Conservation (phyloP, 2,797 vertebrate genomes). For the Rhinogobio ventralis region DNA sequence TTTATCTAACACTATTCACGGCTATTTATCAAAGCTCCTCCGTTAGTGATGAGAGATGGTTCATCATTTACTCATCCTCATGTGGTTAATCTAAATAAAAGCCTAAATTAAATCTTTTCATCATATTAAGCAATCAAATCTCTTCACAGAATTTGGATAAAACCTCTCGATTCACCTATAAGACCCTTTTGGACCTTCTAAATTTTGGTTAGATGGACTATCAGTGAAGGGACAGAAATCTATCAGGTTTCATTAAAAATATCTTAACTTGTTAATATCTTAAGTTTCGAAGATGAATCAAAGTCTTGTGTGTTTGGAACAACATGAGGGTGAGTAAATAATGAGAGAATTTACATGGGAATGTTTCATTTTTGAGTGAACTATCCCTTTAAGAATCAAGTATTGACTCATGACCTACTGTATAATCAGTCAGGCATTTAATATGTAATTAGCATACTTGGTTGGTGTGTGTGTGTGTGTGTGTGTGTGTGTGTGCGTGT, state of each 20-base stretch:
- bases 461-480: background rate
- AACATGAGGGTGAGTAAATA: background rate
- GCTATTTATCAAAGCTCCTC: constrained; percentile 18
- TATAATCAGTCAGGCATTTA: too few relatives aligned
- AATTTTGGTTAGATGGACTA: background rate
- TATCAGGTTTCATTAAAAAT: background rate
- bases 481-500: background rate
- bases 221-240: background rate
- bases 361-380: background rate
- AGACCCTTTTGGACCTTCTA: too few relatives aligned
- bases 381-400: background rate
- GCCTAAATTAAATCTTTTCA: background rate
- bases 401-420: too few relatives aligned
- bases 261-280: background rate
- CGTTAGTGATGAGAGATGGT: background rate
- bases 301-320: too few relatives aligned
- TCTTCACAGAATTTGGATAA: background rate
- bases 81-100: background rate
- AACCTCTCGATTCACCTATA: background rate
- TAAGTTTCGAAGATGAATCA: background rate
- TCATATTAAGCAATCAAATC: background rate
- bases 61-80: background rate
- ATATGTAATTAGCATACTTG: too few relatives aligned
- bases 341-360: background rate
- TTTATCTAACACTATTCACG: constrained; percentile 27